Conservation (phyloP, 2,797 vertebrate species). For the Moxostoma hubbsi region DNA sequence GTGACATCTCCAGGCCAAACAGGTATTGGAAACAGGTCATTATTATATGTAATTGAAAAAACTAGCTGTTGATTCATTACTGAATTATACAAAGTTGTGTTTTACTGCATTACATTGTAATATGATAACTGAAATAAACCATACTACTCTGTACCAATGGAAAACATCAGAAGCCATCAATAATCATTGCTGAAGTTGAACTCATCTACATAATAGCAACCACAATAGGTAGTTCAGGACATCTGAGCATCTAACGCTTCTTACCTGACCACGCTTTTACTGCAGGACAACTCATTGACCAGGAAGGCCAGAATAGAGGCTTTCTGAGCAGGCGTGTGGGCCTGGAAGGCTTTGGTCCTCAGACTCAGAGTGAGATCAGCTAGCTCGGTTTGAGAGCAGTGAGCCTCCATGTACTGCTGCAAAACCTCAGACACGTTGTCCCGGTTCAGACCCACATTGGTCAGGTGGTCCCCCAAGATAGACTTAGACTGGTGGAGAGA, state of each 20-base stretch:
- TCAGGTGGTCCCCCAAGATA: conserved; percentile 93
- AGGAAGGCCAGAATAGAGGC: conserved; percentile 92
- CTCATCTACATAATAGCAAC: background rate
- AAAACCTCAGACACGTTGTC: conserved; percentile 98
- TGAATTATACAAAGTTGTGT: background rate
- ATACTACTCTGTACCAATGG: background rate
- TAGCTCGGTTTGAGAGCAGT: conserved; percentile 89
- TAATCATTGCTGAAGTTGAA: background rate
- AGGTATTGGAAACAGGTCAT: no score
- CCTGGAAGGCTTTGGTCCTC: conserved; percentile 97
- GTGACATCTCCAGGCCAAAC: background rate
- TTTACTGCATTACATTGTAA: background rate
- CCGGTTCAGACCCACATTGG: conserved; percentile 94
- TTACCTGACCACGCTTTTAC: conserved; percentile 94
- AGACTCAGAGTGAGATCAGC: conserved; percentile 84
- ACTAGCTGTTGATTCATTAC: background rate
- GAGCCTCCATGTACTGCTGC: conserved; percentile 96
- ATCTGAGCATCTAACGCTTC: conserved; percentile 20
- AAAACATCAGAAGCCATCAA: background rate
- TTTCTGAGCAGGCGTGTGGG: conserved; percentile 93
- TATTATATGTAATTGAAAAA: background rate
- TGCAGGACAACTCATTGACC: conserved; percentile 95
- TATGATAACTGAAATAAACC: background rate
- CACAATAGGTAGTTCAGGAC: background rate
- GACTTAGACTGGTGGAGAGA: conserved; percentile 86